phyloP scores from a whole-genome alignment of 1,140 invertebrate species.

The Drosophila insularis region DNA sequence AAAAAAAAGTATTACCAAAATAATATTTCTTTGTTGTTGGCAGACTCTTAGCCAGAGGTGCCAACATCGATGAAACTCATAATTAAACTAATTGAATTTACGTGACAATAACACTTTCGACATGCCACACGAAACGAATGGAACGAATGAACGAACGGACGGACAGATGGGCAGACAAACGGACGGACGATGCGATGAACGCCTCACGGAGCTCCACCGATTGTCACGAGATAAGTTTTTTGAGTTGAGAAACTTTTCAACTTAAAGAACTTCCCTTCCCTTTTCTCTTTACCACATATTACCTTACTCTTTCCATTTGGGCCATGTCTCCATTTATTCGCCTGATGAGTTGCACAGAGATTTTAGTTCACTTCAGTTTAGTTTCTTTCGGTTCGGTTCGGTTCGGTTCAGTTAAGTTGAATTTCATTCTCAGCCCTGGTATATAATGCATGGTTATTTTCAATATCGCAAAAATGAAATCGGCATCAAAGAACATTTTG shows the following conservation, averaged over 20 bases:
- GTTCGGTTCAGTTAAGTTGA: constrained; percentile 20
- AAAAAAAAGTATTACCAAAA: constrained; percentile 16
- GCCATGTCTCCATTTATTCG: not conserved
- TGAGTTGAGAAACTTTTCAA: not conserved
- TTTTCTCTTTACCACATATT: not conserved
- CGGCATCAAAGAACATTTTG: constrained; percentile 77
- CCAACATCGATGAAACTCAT: constrained; percentile 74
- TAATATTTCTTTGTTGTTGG: constrained; percentile 6
- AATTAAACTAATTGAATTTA: constrained; percentile 80
- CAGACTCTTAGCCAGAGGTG: constrained; percentile 47
- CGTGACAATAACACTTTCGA: constrained; percentile 78
- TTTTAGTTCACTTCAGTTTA: not conserved
- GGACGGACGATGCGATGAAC: constrained; percentile 14
- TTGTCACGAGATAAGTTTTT: constrained; percentile 68
- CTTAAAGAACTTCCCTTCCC: too few species aligned
- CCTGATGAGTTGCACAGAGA: not conserved
- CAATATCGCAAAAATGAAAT: constrained; percentile 81
- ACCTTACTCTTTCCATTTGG: not conserved
- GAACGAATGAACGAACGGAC: not conserved
- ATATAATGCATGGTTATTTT: constrained; percentile 76
- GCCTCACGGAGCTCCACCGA: constrained; percentile 38
- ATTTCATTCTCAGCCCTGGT: constrained; percentile 27
- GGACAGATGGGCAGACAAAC: not conserved
- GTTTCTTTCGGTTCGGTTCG: too few species aligned
- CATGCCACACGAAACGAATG: constrained; percentile 21